phyloP scores from a whole-genome alignment of 2,888 invertebrate species.

The Tolmerus cingulatus region DNA sequence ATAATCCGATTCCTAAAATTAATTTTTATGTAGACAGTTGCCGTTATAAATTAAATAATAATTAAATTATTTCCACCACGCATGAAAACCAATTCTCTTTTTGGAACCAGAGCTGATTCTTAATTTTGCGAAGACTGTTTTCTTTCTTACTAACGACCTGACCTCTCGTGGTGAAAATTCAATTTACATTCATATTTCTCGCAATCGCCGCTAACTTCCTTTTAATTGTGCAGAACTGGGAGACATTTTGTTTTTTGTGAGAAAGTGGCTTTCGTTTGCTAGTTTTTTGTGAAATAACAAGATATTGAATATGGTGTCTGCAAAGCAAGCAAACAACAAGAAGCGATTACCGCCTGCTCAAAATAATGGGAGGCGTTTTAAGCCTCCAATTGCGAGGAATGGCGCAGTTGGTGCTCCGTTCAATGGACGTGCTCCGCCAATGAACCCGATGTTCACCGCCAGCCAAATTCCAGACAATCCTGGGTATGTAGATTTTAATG shows the following conservation, averaged over 20 bases:
- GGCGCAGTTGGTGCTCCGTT: neutral
- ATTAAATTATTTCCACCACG: too few species aligned
- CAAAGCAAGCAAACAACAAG: constrained; percentile 23
- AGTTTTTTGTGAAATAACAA: neutral
- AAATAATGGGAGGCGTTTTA: constrained; percentile 1
- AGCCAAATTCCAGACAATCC: constrained; percentile 63
- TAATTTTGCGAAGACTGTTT: neutral
- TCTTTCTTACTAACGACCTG: neutral
- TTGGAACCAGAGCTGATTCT: too few species aligned
- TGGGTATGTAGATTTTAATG: constrained; percentile 62
- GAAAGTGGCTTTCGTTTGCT: neutral
- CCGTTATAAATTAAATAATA: too few species aligned
- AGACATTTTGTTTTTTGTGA: neutral
- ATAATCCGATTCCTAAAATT: too few species aligned
- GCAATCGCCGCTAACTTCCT: neutral
- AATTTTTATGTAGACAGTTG: too few species aligned
- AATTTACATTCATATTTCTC: neutral
- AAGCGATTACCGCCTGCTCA: neutral
- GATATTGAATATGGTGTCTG: constrained; percentile 18
- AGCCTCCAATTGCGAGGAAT: neutral
- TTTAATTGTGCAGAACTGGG: neutral
- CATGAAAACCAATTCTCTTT: too few species aligned
- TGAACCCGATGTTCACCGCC: constrained; percentile 58
- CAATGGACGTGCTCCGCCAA: constrained; percentile 24
- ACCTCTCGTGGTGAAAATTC: neutral